Percentiles rank a stretch among this genome's conserved stretches.
phyloP scores from a whole-genome alignment of 2,797 vertebrate species.

The Eidolon dupreanum region DNA sequence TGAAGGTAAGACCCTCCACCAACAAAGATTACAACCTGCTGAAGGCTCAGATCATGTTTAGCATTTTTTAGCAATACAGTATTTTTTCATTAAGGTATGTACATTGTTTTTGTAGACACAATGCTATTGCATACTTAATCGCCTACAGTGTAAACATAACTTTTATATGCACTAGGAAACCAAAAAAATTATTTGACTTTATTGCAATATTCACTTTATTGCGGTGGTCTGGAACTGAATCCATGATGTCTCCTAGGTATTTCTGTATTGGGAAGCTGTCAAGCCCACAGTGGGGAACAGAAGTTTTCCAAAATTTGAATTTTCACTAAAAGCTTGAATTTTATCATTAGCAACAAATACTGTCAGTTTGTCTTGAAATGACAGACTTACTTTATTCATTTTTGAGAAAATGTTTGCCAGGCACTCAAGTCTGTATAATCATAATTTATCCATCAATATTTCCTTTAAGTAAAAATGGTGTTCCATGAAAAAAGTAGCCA shows the following conservation, averaged over 20 bases:
- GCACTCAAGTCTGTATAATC: background rate
- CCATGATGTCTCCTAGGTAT: background rate
- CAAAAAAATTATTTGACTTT: background rate
- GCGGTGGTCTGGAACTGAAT: background rate
- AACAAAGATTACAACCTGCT: background rate
- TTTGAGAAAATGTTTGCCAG: slow-evolving; percentile 7
- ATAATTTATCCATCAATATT: background rate
- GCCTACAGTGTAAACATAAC: too few species aligned
- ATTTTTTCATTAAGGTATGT: background rate
- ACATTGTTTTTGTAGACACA: background rate
- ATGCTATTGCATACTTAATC: too few species aligned
- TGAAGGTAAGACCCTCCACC: background rate
- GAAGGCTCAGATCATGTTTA: background rate
- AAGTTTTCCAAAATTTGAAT: slow-evolving; percentile 25
- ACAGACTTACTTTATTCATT: background rate
- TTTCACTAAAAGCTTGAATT: slow-evolving; percentile 42
- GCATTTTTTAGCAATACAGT: background rate
- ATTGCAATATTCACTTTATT: background rate
- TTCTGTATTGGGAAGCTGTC: background rate
- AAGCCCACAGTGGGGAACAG: background rate
- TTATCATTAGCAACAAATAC: background rate
- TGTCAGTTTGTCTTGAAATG: background rate
- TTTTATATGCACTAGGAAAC: background rate
- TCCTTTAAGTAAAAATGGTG: background rate
- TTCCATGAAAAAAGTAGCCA: background rate